These are phyloP conservation scores for Sipha flava DNA, from an alignment of 1,140 invertebrate genomes.

Conservation along the genomic window DNA sequence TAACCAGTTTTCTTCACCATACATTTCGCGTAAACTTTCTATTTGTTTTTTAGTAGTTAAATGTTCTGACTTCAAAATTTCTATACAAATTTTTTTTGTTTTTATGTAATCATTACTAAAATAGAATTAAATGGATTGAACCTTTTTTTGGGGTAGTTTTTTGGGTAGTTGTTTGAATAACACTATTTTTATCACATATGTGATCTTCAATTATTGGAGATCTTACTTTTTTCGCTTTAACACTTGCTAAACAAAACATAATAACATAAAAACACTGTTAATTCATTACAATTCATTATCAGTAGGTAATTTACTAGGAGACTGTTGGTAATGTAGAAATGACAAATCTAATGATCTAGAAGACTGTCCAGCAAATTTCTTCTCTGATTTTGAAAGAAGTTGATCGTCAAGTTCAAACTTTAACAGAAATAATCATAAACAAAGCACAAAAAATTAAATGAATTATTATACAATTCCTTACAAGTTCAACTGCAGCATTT, in stretches of 20 bases:
- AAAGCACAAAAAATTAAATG: background rate
- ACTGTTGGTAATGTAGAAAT: slow-evolving; percentile 37
- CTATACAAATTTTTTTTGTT: slow-evolving; percentile 4
- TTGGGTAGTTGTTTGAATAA: background rate
- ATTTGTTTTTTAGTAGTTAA: slow-evolving; percentile 55
- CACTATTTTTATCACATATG: background rate
- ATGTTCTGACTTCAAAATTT: slow-evolving; percentile 45
- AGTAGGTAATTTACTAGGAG: slow-evolving; percentile 29
- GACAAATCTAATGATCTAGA: slow-evolving; percentile 41
- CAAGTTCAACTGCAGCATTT: slow-evolving; percentile 45
- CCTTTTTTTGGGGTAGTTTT: background rate
- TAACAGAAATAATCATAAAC: background rate
- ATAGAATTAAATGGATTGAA: background rate
- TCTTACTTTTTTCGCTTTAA: slow-evolving; percentile 33
- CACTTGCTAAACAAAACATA: slow-evolving; percentile 25
- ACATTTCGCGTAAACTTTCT: slow-evolving; percentile 49
- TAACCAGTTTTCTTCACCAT: slow-evolving; percentile 54
- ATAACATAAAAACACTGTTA: slow-evolving; percentile 12
- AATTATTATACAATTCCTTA: slow-evolving; percentile 37
- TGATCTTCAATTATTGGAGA: background rate
- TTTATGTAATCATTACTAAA: background rate
- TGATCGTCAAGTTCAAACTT: slow-evolving; percentile 17
- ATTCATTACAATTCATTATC: slow-evolving; percentile 35
- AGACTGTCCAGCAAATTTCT: slow-evolving; percentile 34
- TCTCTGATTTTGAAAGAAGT: slow-evolving; percentile 22